Conservation (phyloP, 2,113 vertebrate species). For the Cochlearius cochlearius region DNA sequence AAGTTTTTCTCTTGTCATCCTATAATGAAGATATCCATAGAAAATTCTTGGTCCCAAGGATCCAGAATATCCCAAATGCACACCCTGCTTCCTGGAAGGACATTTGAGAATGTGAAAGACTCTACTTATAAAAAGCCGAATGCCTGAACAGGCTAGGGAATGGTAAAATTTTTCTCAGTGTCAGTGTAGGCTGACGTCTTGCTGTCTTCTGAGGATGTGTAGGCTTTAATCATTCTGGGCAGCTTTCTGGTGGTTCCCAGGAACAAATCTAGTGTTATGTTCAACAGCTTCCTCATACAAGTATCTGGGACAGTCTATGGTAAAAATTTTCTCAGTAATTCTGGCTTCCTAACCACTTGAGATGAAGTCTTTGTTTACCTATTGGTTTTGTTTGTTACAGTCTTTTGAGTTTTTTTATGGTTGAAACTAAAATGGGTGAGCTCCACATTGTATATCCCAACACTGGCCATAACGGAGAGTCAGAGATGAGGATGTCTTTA, state of each 20-base stretch:
- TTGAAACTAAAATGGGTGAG: background rate
- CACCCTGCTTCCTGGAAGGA: background rate
- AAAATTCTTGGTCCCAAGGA: background rate
- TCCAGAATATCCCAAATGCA: background rate
- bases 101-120: background rate
- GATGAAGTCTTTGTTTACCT: background rate
- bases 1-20: background rate
- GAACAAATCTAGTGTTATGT: background rate
- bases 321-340: background rate
- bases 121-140: background rate
- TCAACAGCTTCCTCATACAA: background rate
- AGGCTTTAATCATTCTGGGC: background rate
- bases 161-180: background rate
- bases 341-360: background rate
- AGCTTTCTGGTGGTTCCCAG: background rate
- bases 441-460: background rate
- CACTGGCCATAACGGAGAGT: background rate
- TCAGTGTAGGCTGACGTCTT: background rate
- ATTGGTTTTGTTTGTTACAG: background rate
- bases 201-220: background rate
- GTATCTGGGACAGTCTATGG: background rate
- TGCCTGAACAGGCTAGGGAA: background rate
- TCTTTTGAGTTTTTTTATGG: background rate
- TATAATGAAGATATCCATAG: background rate
- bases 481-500: background rate